Evolutionary conservation across 2,797 vertebrate species (phyloP), one percentile per base, ranked within the genome.

Genomic region (Staurois parvus): DNA sequence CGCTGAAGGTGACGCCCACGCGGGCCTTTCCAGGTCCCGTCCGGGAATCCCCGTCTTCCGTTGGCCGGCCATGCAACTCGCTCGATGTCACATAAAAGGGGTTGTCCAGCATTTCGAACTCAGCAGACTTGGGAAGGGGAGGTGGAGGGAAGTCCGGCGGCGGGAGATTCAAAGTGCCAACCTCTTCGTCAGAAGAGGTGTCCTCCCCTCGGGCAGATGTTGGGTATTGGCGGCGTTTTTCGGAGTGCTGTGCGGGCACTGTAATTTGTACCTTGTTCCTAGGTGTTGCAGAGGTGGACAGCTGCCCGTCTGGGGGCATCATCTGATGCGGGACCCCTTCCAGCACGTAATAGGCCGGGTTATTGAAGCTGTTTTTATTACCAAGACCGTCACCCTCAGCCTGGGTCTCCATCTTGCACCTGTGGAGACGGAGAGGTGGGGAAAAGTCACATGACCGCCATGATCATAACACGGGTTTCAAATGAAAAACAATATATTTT

Each of bases 321-420:
- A 73, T 94, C 87, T 97, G 97, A 90, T 98, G 98, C 1, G 98
- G 97, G 73, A 99, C 98, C 0, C 97, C 98, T 87, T 99, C 98
- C 74, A 99, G 93, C 84, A 99, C 98, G 67, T 99, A 99, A 93
- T 99, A 99, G 11, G 97, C 97, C 0, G 98, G 98, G 86, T 99
- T 99, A 88, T 99, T 99, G 94, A 98, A 99, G 93, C 98, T 98
- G 94, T 98, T 98, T 91, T 98, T 99, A 89, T 92, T 91, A 0
- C 92, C 91, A 89, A 92, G 91, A 0, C 92, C 91, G 17, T 96
- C 96, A 0, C 89, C 88, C 0, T 98, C 97, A 0, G 90, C 37
- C 8, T 90, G 28, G 7, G 48, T 87, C 2, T 99, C 97, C 69
- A 87, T 93, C 88, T 96, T 98, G 10, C 91, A 88, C 90, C 98